phyloP scores from a whole-genome alignment of 2,797 vertebrate species.

The Mormyrops boulengeri region DNA sequence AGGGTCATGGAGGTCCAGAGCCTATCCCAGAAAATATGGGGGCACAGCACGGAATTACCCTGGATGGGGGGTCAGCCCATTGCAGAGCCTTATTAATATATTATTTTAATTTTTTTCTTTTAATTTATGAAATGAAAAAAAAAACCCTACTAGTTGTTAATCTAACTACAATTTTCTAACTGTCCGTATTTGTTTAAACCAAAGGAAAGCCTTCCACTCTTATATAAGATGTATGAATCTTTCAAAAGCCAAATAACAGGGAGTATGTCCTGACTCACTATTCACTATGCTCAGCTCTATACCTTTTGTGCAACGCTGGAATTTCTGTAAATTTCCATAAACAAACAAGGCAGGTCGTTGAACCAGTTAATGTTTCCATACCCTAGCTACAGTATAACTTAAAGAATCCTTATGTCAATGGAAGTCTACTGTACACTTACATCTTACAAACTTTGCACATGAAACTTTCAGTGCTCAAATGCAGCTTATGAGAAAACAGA shows the following conservation, averaged over 20 bases:
- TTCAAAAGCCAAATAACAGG: neutral
- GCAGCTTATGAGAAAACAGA: neutral
- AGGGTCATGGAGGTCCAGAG: neutral
- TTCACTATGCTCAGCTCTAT: neutral
- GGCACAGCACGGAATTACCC: neutral
- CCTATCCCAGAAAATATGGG: neutral
- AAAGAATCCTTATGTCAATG: neutral
- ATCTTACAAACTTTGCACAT: neutral
- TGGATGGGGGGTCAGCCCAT: neutral
- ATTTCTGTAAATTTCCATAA: neutral
- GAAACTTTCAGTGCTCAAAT: neutral
- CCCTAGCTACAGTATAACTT: neutral
- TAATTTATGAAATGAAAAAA: neutral
- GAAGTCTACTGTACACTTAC: neutral
- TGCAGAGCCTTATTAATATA: neutral
- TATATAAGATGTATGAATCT: neutral
- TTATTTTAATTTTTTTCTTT: neutral
- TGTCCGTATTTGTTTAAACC: neutral
- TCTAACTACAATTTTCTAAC: neutral
- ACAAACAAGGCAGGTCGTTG: neutral
- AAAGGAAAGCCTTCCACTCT: neutral
- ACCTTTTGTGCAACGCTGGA: neutral
- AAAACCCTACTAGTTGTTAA: neutral
- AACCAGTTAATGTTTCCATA: neutral
- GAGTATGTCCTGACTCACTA: neutral